Base-by-base conservation (phyloP, 2,888 invertebrate genomes). In the Lottia gigantea region DNA sequence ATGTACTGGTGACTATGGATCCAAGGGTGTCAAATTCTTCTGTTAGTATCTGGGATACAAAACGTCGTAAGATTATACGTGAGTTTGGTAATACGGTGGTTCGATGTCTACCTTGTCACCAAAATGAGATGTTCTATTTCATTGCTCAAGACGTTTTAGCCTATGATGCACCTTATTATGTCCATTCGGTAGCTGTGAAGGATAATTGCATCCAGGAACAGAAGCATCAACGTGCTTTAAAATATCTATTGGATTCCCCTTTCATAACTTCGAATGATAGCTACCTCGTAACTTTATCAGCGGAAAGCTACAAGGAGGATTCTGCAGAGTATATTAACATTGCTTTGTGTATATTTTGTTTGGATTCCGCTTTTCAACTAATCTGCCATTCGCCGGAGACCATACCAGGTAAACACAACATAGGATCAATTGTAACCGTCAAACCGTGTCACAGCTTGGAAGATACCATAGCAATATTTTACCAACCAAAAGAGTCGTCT, bases 11-110 rank as follows among this genome's bases (percentile, higher is more conserved):
- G 15, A 76, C 84, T 16, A 78, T 83, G 11, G 62, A 72, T 7
- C 75, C 80, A 6, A 78, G 78, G 55, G 80, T 83, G 68, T 73
- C 76, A 19, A 82, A 83, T 46, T 76, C 79, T 12, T 78, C 81
- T 15, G 76, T 76, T 46, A 86, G 85, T 70, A 79, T 88, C 61
- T 88, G 88, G 88, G 80, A 85, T 73, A 77, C 86, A 76, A 71
- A 76, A 7, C 81, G 80, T 40, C 74, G 87, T 31, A 77, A 79
- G 45, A 78, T 88, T 40, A 75, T 87, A 19, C 76, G 80, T 63
- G 87, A 88, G 74, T 85, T 85, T 69, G 88, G 87, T 8, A 80
- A 82, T 71, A 76, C 78, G 0, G 47, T 79, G 1, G 87, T 86
- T 12, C 78, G 80, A 68, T 83, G 83, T 70, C 79, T 87, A 0